Evolutionary conservation across 2,888 invertebrate species (phyloP), one percentile per base, ranked within the genome.

Genomic region (Sinhomidia bicolor): DNA sequence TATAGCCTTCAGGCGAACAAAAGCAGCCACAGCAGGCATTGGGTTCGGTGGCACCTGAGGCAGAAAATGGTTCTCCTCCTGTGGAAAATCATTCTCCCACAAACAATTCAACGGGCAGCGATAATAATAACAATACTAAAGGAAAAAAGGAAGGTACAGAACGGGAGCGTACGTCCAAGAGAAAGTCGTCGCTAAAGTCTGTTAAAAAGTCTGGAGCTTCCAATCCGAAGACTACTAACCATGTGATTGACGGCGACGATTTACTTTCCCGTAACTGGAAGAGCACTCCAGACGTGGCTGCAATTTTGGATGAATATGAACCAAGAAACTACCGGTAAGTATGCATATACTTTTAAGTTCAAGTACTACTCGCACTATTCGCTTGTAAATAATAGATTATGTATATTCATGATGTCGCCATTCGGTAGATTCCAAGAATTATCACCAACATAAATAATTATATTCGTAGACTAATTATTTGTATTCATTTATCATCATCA

Each of bases 281-380:
- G 74, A 91, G 91, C 51, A 91, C 91, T 1, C 89, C 91, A 7
- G 92, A 92, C 83, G 90, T 92, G 6, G 78, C 87, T 17, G 71
- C 85, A 6, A 89, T 83, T n/a, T 60, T 47, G 84, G 88, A 90
- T 62, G 88, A 88, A 20, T 88, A 88, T 44, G 88, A 88, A 0
- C 82, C 88, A 57, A 76, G 88, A 9, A 74, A 54, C 12, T 88
- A 83, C 23, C 82, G 83, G 88, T 88, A 68, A 88, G 88, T 26
- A 51, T 36, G n/a, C n/a, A n/a, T n/a, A 62, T 20, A 32, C 32
- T 65, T 20, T 60, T 60, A 23, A 12, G 17, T 57, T 20, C 4
- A 57, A 17, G 20, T 10, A 57, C 57, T 17, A 5, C 20, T n/a
- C n/a, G n/a, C n/a, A n/a, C n/a, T n/a, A n/a, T n/a, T n/a, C n/a